A percentile compares a stretch with the other conserved stretches of the same genome.
These are phyloP conservation scores for Nipponia nippon DNA, from an alignment of 2,113 vertebrate genomes.

Conservation along the genomic window DNA sequence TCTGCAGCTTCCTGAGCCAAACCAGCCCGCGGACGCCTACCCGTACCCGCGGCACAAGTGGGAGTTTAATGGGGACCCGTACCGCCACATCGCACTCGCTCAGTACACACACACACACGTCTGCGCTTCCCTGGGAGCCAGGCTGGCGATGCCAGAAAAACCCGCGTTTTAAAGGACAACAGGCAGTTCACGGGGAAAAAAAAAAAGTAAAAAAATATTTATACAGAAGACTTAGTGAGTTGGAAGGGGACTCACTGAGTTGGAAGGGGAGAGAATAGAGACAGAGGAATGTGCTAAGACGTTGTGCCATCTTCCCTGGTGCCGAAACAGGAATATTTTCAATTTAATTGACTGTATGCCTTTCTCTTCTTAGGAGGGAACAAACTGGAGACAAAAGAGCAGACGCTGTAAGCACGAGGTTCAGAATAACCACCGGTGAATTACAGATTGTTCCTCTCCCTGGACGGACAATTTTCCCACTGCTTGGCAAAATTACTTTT, in stretches of 20 bases:
- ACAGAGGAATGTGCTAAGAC: not conserved
- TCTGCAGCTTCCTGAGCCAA: not conserved
- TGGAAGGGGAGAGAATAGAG: not conserved
- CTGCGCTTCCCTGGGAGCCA: not conserved
- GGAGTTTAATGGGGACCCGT: not conserved
- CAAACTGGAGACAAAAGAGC: not conserved
- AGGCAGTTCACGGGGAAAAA: rapidly evolving
- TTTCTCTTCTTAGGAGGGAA: not conserved
- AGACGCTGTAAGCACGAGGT: not conserved
- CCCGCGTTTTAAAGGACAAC: rapidly evolving
- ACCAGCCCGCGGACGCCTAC: not conserved
- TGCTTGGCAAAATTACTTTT: not conserved
- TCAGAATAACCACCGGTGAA: not conserved
- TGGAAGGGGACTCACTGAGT: too few relatives aligned
- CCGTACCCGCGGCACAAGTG: rapidly evolving
- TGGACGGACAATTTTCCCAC: not conserved
- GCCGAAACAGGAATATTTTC: not conserved
- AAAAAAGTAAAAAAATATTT: not conserved
- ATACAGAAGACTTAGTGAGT: not conserved
- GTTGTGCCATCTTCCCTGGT: too few relatives aligned
- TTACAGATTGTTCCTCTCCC: not conserved
- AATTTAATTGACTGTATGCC: not conserved
- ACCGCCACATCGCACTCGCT: rapidly evolving
- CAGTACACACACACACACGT: rapidly evolving
- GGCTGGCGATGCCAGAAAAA: not conserved